Percentiles rank a stretch among this genome's conserved stretches.
Evolutionary conservation across 2,797 vertebrate genomes (phyloP).

Genomic region (Ctenopoma multispine): DNA sequence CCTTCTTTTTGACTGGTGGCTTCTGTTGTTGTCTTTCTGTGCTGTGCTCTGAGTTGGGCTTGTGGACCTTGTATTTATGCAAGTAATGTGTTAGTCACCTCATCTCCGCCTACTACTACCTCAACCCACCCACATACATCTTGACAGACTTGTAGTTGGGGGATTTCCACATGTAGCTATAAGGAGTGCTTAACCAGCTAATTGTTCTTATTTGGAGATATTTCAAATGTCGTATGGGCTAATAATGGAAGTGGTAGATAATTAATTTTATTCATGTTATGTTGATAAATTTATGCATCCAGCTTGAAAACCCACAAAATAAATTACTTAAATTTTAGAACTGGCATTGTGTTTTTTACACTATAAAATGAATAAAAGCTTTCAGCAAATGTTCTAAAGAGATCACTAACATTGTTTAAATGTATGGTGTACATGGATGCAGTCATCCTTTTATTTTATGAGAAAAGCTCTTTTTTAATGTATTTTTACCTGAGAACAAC

Average conservation of each 20-base stretch:
- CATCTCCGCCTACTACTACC: slow-evolving; percentile 64
- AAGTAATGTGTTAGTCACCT: slow-evolving; percentile 78
- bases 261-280: slow-evolving; percentile 5
- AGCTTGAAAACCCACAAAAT: slow-evolving; percentile 6
- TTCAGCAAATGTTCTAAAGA: neutral
- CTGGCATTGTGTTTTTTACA: neutral
- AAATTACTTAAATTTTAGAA: slow-evolving; percentile 9
- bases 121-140: slow-evolving; percentile 72
- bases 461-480: slow-evolving; percentile 10
- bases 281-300: neutral
- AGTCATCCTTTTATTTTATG: neutral
- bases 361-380: too few species aligned
- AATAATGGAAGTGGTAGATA: neutral
- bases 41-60: slow-evolving; percentile 48
- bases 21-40: slow-evolving; percentile 56
- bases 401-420: neutral
- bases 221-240: neutral
- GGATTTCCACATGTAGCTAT: slow-evolving; percentile 78
- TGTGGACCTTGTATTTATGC: slow-evolving; percentile 81
- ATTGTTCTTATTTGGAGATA: slow-evolving; percentile 29
- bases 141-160: slow-evolving; percentile 53
- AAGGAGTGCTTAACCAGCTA: slow-evolving; percentile 34
- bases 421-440: neutral
- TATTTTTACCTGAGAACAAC: slow-evolving; percentile 33
- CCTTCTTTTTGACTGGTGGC: slow-evolving; percentile 60